Evolutionary conservation across 2,888 invertebrate genomes (phyloP).

Genomic region (Nephrotoma flavescens): DNA sequence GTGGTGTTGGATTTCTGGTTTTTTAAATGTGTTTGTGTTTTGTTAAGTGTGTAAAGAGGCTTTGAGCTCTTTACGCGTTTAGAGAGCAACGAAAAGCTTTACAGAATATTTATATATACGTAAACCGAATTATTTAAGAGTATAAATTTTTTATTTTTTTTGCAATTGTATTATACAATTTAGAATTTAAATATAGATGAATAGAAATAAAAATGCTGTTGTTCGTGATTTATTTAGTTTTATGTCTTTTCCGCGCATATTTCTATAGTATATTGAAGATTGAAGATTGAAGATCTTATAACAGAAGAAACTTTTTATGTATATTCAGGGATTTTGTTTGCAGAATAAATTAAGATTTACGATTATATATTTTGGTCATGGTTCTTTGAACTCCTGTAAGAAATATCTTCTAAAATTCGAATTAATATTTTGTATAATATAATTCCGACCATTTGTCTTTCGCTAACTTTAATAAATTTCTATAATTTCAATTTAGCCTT

Average conservation of each 20-base stretch:
- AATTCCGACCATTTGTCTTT: no score
- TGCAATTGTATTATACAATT: background rate
- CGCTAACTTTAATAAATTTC: no score
- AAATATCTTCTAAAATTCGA: background rate
- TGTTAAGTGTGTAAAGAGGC: background rate
- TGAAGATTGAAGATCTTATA: background rate
- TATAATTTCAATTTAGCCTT: no score
- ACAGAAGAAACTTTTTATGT: background rate
- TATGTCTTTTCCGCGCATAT: background rate
- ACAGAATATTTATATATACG: background rate
- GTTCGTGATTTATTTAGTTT: background rate
- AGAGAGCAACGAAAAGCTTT: background rate
- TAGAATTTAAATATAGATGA: background rate
- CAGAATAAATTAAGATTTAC: background rate
- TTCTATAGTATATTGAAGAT: background rate
- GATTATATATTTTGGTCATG: background rate
- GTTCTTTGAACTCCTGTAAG: background rate
- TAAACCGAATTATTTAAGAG: background rate
- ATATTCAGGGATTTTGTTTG: background rate
- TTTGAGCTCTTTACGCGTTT: background rate
- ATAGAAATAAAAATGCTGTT: background rate
- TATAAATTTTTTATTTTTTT: background rate
- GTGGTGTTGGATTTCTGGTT: background rate
- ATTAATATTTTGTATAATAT: background rate
- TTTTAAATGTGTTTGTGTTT: background rate